These are phyloP conservation scores for Cercopithecus mona DNA, from an alignment of 2,113 vertebrate genomes.

Conservation along the genomic window DNA sequence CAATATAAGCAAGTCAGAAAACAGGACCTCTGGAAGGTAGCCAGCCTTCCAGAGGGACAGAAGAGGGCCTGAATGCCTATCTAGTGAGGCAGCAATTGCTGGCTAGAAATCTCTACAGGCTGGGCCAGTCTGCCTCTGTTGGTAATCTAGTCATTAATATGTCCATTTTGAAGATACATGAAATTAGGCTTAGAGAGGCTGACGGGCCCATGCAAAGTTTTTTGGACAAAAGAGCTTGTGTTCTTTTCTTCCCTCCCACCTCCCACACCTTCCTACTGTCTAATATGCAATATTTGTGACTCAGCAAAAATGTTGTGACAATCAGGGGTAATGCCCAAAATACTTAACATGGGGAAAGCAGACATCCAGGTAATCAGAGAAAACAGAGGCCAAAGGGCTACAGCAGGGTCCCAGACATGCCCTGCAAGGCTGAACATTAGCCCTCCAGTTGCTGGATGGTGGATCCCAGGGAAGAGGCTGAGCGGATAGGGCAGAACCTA, in stretches of 20 bases:
- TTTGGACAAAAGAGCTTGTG: background rate
- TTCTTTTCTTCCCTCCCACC: background rate
- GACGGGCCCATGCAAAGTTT: background rate
- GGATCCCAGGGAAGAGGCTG: background rate
- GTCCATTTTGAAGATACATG: background rate
- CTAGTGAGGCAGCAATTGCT: background rate
- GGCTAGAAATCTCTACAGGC: background rate
- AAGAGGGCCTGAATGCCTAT: background rate
- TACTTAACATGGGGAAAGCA: background rate
- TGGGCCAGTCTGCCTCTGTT: fast-evolving
- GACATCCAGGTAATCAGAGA: background rate
- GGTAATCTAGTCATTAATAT: background rate
- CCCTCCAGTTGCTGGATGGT: background rate
- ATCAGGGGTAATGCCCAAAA: background rate
- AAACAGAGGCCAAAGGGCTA: too few species aligned
- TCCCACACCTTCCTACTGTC: background rate
- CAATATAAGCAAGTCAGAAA: background rate
- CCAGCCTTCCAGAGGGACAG: background rate
- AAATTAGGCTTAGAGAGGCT: background rate
- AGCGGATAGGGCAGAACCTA: too few species aligned
- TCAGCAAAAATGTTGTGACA: background rate
- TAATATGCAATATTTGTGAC: background rate
- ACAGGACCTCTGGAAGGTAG: background rate
- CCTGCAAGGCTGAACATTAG: background rate
- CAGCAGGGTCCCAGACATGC: background rate